Evolutionary conservation across 2,113 vertebrate genomes (phyloP).

Genomic region (Petroica traversi): DNA sequence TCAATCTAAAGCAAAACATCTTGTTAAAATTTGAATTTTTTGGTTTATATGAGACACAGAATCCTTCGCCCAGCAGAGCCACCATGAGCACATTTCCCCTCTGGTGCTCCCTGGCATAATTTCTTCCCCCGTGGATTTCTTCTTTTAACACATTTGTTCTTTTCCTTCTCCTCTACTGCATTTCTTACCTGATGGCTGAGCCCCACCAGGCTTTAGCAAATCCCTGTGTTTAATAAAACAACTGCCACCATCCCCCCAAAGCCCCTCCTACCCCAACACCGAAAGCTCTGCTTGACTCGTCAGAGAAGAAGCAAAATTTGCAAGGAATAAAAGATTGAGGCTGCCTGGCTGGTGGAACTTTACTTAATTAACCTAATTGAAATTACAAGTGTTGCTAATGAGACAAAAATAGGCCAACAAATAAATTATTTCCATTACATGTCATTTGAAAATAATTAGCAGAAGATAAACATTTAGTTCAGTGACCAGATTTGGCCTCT

Average conservation of each 20-base stretch:
- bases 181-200: background rate
- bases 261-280: background rate
- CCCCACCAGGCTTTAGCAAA: background rate
- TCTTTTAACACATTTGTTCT: constrained; percentile 41
- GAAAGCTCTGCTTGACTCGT: background rate
- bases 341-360: constrained; percentile 4
- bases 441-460: constrained; percentile 52
- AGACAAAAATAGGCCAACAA: constrained; percentile 45
- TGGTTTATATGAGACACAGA: background rate
- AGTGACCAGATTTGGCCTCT: background rate
- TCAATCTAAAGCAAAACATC: background rate
- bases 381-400: constrained; percentile 38
- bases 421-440: constrained; percentile 36
- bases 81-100: background rate
- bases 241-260: background rate
- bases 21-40: background rate
- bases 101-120: background rate
- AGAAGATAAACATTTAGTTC: constrained; percentile 18
- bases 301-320: background rate
- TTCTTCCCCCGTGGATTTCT: background rate
- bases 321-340: background rate
- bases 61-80: background rate
- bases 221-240: background rate
- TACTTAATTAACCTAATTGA: constrained; percentile 31
- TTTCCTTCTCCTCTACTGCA: background rate